phyloP scores from a whole-genome alignment of 1,140 invertebrate genomes.

The Apis florea region DNA sequence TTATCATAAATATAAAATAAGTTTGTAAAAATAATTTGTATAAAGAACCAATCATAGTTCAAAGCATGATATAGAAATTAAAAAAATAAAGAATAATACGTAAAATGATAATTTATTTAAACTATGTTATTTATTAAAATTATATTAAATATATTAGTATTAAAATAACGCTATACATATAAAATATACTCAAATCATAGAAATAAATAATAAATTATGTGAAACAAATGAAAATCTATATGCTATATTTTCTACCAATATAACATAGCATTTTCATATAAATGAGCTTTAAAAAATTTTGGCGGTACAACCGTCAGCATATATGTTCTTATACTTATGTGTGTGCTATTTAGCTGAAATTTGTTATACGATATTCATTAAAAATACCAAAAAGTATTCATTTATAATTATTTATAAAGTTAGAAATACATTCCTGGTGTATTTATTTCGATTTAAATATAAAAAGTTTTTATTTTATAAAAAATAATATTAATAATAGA shows the following conservation, averaged over 20 bases:
- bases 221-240: neutral
- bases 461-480: neutral
- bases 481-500: neutral
- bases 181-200: neutral
- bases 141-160: neutral
- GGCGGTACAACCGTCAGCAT: conserved; percentile 23
- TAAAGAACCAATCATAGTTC: neutral
- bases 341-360: neutral
- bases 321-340: neutral
- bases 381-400: conserved; percentile 13
- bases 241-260: neutral
- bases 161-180: neutral
- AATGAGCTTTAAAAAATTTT: conserved; percentile 33
- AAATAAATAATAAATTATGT: neutral
- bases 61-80: neutral
- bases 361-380: neutral
- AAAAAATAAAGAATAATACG: neutral
- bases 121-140: neutral
- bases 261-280: neutral
- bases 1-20: neutral
- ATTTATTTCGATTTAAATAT: neutral
- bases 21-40: neutral
- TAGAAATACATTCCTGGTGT: conserved; percentile 14
- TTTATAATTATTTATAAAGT: conserved; percentile 17
- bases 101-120: neutral